Conservation (phyloP, 2,797 vertebrate genomes). For the Loris lydekkerianus region DNA sequence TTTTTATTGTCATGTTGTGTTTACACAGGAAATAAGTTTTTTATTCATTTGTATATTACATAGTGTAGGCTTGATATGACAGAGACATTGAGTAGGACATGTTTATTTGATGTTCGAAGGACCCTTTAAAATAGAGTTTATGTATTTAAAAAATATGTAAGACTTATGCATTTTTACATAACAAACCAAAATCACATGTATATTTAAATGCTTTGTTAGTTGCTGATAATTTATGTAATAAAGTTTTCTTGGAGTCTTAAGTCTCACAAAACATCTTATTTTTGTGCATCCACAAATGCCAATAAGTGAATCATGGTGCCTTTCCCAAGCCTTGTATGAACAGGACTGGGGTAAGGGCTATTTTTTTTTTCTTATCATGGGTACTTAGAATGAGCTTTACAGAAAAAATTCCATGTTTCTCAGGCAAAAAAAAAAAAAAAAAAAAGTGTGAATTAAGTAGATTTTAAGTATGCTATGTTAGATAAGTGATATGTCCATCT, state of each 20-base stretch:
- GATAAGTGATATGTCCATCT: slow-evolving; percentile 33
- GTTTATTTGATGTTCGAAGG: slow-evolving; percentile 57
- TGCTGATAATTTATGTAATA: slow-evolving; percentile 74
- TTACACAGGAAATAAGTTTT: slow-evolving; percentile 63
- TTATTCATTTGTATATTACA: slow-evolving; percentile 66
- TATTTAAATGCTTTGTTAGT: slow-evolving; percentile 69
- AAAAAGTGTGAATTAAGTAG: background rate
- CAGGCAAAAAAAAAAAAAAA: slow-evolving; percentile 86
- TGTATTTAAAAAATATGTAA: slow-evolving; percentile 62
- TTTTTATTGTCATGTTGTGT: slow-evolving; percentile 68
- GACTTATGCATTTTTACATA: slow-evolving; percentile 63
- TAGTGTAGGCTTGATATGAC: background rate
- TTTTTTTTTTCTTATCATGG: slow-evolving; percentile 83
- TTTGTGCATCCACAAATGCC: slow-evolving; percentile 91
- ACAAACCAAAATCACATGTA: slow-evolving; percentile 50
- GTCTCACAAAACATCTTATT: slow-evolving; percentile 90
- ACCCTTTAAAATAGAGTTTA: slow-evolving; percentile 62
- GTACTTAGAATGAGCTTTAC: slow-evolving; percentile 86
- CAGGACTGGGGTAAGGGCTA: slow-evolving; percentile 92
- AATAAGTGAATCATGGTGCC: slow-evolving; percentile 92
- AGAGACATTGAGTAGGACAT: background rate
- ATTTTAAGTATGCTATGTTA: slow-evolving; percentile 57
- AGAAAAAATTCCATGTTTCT: slow-evolving; percentile 90
- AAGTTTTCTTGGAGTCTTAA: slow-evolving; percentile 83
- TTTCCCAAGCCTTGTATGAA: slow-evolving; percentile 94